phyloP scores from a whole-genome alignment of 2,888 invertebrate species.

The Neuroscelio doddi region DNA sequence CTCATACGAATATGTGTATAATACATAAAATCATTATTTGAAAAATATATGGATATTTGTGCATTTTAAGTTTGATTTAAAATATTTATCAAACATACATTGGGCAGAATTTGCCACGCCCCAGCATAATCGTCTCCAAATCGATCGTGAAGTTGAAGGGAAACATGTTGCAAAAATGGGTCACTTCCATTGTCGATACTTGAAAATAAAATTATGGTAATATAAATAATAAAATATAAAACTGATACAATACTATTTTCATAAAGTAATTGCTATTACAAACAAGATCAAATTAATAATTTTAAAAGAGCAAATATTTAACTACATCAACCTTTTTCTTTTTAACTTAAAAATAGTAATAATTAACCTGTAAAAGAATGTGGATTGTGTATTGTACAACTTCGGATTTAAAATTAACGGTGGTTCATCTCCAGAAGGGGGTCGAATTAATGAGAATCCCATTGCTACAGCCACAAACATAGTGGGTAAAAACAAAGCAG shows the following conservation, averaged over 20 bases:
- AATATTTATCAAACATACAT: conserved; percentile 48
- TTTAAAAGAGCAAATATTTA: too few species aligned
- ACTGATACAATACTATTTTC: too few species aligned
- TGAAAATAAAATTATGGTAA: too few species aligned
- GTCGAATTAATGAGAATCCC: conserved; percentile 79
- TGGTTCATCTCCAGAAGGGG: conserved; percentile 78
- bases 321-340: too few species aligned
- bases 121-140: conserved; percentile 64
- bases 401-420: conserved; percentile 73
- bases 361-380: conserved; percentile 69
- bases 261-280: too few species aligned
- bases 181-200: conserved; percentile 51
- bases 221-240: too few species aligned
- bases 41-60: too few species aligned
- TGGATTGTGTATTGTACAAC: conserved; percentile 73
- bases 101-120: conserved; percentile 62
- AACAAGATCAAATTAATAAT: too few species aligned
- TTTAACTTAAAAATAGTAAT: not conserved
- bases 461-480: conserved; percentile 80
- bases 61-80: not conserved
- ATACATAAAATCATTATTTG: too few species aligned
- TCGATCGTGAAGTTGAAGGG: conserved; percentile 60
- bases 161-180: conserved; percentile 59
- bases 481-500: conserved; percentile 76
- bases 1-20: too few species aligned